Evolutionary conservation across 2,113 vertebrate genomes (phyloP).

Genomic region (Ardeotis arabs): DNA sequence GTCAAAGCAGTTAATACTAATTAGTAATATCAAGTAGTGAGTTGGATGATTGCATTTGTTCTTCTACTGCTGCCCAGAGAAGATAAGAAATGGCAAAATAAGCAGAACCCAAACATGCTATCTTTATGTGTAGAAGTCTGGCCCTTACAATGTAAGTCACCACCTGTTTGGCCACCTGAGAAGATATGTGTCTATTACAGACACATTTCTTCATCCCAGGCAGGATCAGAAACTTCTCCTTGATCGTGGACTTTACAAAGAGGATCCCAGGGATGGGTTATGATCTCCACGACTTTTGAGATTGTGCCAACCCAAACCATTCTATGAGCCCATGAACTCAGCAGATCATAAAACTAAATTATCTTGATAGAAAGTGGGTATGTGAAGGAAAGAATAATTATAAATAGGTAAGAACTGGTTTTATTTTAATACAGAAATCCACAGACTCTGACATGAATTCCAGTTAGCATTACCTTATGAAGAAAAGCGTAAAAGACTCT

Average conservation of each 20-base stretch:
- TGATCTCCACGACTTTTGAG: neutral
- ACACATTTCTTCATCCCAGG: neutral
- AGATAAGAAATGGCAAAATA: neutral
- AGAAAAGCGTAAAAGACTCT: neutral
- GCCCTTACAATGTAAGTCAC: neutral
- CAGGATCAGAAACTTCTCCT: neutral
- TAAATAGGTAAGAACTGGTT: neutral
- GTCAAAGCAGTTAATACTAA: neutral
- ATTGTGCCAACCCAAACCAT: neutral
- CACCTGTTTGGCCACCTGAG: neutral
- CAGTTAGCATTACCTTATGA: neutral
- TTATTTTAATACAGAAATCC: neutral
- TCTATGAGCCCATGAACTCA: too few species aligned
- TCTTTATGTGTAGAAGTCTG: neutral
- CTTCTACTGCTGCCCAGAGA: neutral
- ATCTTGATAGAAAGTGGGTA: neutral
- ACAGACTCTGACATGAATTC: neutral
- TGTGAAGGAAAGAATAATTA: neutral
- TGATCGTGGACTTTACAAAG: neutral
- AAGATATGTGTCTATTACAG: neutral
- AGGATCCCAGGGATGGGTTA: neutral
- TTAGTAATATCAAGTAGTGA: neutral
- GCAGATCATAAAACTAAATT: neutral
- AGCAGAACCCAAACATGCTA: neutral
- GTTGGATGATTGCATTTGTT: neutral